A percentile compares a stretch with the other conserved stretches of the same genome.
phyloP scores from a whole-genome alignment of 2,113 vertebrate genomes.

The Tinamus guttatus region DNA sequence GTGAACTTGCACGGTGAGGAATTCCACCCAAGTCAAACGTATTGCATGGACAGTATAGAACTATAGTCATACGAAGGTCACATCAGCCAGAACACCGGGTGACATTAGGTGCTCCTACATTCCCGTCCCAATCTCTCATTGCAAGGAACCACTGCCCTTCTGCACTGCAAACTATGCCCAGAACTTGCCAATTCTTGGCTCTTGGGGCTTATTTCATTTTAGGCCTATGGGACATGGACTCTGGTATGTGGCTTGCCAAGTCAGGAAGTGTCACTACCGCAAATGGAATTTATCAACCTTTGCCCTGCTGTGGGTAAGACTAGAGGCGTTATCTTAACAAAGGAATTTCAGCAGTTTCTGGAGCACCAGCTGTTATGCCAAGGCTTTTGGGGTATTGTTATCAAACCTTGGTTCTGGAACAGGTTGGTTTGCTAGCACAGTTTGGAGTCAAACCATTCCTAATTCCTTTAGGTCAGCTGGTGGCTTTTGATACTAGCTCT shows the following conservation, averaged over 20 bases:
- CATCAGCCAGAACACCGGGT: background rate
- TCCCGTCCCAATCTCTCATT: background rate
- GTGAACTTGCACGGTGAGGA: background rate
- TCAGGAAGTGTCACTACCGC: background rate
- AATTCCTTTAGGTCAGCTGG: background rate
- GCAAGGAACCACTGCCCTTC: background rate
- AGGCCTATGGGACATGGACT: background rate
- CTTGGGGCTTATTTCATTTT: background rate
- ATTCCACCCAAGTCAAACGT: background rate
- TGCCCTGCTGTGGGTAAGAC: rapidly evolving
- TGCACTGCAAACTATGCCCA: background rate
- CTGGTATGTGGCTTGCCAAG: background rate
- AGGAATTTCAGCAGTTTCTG: background rate
- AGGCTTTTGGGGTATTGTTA: background rate
- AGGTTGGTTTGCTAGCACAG: background rate
- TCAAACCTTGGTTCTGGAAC: background rate
- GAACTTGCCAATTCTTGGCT: background rate
- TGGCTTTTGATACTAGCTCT: background rate
- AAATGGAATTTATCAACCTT: background rate
- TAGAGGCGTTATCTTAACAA: background rate
- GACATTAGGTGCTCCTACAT: background rate
- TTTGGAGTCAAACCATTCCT: background rate
- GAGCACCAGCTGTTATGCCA: background rate
- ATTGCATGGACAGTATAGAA: background rate
- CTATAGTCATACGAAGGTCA: background rate